Percentiles rank a stretch among this genome's conserved stretches.
These are phyloP conservation scores for Cyanistes caeruleus DNA, from an alignment of 2,113 vertebrate species.

Conservation along the genomic window DNA sequence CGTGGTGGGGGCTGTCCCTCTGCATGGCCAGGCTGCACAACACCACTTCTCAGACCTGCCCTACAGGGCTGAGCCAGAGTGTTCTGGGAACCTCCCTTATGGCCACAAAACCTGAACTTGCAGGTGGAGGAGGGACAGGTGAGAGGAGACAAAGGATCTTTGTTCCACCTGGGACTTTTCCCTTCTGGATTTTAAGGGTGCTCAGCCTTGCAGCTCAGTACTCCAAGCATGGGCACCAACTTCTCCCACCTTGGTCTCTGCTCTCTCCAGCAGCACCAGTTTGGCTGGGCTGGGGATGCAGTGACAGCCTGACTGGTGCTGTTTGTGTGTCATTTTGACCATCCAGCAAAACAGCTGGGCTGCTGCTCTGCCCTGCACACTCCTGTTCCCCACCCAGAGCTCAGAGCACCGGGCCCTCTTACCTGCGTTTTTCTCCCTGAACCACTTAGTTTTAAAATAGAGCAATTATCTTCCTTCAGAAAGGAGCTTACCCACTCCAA, in stretches of 20 bases:
- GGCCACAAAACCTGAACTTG: background rate
- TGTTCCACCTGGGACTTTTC: background rate
- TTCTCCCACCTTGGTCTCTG: background rate
- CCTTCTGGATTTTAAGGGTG: background rate
- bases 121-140: background rate
- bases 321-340: background rate
- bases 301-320: background rate
- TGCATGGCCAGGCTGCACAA: background rate
- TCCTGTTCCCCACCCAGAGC: background rate
- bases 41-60: accelerated
- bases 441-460: conserved; percentile 59
- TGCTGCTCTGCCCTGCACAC: background rate
- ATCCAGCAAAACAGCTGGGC: background rate
- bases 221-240: accelerated
- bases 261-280: background rate
- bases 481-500: background rate
- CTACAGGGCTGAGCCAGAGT: background rate
- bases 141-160: background rate
- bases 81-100: background rate
- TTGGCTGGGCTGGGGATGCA: background rate
- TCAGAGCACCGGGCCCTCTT: background rate
- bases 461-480: conserved; percentile 7
- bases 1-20: background rate
- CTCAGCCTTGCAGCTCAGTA: accelerated
- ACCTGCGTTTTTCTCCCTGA: conserved; percentile 51